A percentile compares a stretch with the other conserved stretches of the same genome.
Evolutionary conservation across 2,888 invertebrate genomes (phyloP).

Genomic region (Petrophora chlorosata): DNA sequence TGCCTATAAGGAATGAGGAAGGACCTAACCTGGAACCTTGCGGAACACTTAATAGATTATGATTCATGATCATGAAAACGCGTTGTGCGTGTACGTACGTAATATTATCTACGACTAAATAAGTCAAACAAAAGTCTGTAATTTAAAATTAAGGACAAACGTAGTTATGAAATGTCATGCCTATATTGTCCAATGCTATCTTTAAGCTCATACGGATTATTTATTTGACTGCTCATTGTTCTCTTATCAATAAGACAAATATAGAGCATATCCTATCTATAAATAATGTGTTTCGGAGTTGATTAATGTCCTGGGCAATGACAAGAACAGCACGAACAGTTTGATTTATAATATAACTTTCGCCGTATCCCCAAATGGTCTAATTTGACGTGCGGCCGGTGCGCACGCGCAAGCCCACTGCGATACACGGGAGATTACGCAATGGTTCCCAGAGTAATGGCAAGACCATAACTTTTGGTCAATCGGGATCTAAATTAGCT

Average conservation of each 20-base stretch:
- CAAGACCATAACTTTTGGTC: conserved; percentile 24
- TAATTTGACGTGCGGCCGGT: conserved; percentile 60
- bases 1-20: conserved; percentile 1
- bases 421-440: conserved; percentile 38
- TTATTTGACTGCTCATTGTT: conserved; percentile 36
- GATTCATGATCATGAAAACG: conserved; percentile 2
- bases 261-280: conserved; percentile 35
- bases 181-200: conserved; percentile 27
- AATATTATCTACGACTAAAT: neutral
- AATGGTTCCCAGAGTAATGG: conserved; percentile 34
- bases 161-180: conserved; percentile 20
- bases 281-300: conserved; percentile 45
- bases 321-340: conserved; percentile 57
- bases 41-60: conserved; percentile 8
- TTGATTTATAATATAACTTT: conserved; percentile 73
- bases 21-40: conserved; percentile 5
- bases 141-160: conserved; percentile 13
- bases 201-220: conserved; percentile 32
- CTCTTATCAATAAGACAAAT: conserved; percentile 37
- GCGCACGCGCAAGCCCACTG: conserved; percentile 44
- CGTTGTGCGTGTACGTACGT: too few species aligned
- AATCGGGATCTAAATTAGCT: conserved; percentile 37
- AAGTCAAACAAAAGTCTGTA: conserved; percentile 7
- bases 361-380: conserved; percentile 66
- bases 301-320: conserved; percentile 57